Conservation (phyloP, 2,113 vertebrate genomes). For the Macquaria ambigua region DNA sequence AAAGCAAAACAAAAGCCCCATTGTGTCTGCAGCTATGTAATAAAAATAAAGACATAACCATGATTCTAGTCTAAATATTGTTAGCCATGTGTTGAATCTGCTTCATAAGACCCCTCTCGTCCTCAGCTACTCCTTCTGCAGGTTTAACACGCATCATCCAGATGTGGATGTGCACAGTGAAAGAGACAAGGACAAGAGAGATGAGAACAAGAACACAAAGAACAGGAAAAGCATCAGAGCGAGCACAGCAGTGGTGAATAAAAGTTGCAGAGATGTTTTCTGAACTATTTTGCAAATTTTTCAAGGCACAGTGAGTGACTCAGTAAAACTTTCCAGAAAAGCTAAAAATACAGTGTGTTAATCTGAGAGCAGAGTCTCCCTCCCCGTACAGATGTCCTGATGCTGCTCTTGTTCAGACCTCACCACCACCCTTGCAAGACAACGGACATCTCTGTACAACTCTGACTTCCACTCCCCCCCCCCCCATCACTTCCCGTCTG, state of each 20-base stretch:
- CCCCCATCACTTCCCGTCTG: constrained; percentile 44
- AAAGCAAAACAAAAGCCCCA: constrained; percentile 49
- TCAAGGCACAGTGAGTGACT: background rate
- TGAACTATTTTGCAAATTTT: constrained; percentile 9
- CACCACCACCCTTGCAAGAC: constrained; percentile 64
- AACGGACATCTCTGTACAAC: constrained; percentile 81
- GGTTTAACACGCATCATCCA: constrained; percentile 37
- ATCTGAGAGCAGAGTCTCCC: constrained; percentile 2
- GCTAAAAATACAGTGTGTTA: constrained; percentile 45
- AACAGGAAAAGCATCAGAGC: constrained; percentile 17
- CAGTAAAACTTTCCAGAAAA: constrained; percentile 45
- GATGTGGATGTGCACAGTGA: constrained; percentile 30
- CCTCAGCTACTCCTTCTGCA: constrained; percentile 4
- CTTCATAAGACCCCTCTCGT: background rate
- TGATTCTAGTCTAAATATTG: constrained; percentile 74
- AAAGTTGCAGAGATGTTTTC: constrained; percentile 16
- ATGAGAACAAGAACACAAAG: background rate
- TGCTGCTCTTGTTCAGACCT: constrained; percentile 55
- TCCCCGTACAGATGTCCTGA: background rate
- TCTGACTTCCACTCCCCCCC: constrained; percentile 29
- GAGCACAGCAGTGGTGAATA: constrained; percentile 13
- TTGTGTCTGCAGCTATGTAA: constrained; percentile 36
- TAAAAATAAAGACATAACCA: constrained; percentile 26
- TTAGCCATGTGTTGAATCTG: constrained; percentile 32
- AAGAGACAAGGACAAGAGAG: constrained; percentile 11